A percentile compares a stretch with the other conserved stretches of the same genome.
phyloP scores from a whole-genome alignment of 1,140 invertebrate species.

The Cataglyphis hispanica region DNA sequence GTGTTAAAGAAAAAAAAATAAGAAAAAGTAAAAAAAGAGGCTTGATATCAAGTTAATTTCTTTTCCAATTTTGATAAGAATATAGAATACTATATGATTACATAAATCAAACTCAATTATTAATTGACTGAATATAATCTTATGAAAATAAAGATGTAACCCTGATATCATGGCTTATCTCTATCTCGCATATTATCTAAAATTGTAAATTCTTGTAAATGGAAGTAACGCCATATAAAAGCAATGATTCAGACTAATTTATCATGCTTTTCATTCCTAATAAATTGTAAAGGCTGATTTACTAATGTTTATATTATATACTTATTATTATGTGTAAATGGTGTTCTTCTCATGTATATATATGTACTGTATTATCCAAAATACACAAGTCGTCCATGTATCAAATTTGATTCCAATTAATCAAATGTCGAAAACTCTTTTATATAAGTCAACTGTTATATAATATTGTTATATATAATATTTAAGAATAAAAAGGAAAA shows the following conservation, averaged over 20 bases:
- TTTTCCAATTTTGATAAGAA: neutral
- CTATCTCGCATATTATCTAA: slow-evolving; percentile 38
- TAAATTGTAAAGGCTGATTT: slow-evolving; percentile 54
- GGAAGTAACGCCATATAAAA: slow-evolving; percentile 55
- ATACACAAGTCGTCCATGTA: slow-evolving; percentile 16
- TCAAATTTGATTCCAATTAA: slow-evolving; percentile 35
- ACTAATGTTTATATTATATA: slow-evolving; percentile 54
- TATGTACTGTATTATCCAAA: slow-evolving; percentile 43
- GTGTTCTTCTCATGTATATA: slow-evolving; percentile 42
- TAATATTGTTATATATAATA: neutral
- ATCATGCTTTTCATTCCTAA: slow-evolving; percentile 37
- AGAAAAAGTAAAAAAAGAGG: neutral
- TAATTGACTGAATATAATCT: slow-evolving; percentile 9
- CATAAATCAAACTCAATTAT: neutral
- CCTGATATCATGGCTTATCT: slow-evolving; percentile 31
- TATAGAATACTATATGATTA: neutral
- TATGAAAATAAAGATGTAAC: slow-evolving; percentile 19
- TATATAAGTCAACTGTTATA: neutral
- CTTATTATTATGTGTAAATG: slow-evolving; percentile 44
- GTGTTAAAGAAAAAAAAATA: slow-evolving; percentile 6
- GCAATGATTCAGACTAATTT: slow-evolving; percentile 37
- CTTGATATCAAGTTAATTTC: neutral
- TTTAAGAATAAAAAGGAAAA: neutral
- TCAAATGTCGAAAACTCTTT: neutral
- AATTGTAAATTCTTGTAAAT: slow-evolving; percentile 41